Evolutionary conservation across 2,113 vertebrate species (phyloP).

Genomic region (Athene cunicularia): DNA sequence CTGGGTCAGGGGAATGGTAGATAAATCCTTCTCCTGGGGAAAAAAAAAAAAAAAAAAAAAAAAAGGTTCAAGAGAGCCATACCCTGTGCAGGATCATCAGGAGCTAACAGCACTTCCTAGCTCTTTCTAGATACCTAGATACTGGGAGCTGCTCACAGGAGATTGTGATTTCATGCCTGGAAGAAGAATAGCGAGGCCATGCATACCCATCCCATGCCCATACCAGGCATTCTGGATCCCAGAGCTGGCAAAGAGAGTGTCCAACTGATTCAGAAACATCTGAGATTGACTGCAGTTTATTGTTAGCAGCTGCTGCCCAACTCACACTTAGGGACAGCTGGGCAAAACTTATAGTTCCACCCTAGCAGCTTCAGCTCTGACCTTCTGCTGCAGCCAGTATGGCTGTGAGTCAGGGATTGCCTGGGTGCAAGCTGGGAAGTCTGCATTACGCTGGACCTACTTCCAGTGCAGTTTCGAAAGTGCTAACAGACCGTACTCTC

Average conservation of each 20-base stretch:
- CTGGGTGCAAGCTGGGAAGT: neutral
- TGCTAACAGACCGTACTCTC: neutral
- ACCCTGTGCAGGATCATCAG: neutral
- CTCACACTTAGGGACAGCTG: neutral
- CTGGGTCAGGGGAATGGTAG: neutral
- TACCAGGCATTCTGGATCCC: neutral
- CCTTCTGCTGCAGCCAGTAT: neutral
- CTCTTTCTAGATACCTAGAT: neutral
- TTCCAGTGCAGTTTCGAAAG: neutral
- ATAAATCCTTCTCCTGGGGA: neutral
- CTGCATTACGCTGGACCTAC: neutral
- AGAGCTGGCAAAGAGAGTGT: neutral
- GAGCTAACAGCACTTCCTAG: neutral
- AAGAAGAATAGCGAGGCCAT: fast-evolving
- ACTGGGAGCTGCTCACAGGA: neutral
- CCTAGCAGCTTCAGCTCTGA: neutral
- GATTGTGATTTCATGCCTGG: no score
- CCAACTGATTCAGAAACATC: neutral
- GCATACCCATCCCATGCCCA: neutral
- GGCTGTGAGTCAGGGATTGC: neutral
- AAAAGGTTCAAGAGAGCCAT: neutral
- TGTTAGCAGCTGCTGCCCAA: neutral
- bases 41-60: neutral
- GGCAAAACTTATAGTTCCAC: neutral
- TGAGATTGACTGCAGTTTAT: neutral